phyloP scores from a whole-genome alignment of 2,113 vertebrate genomes.

The Alethe diademata region DNA sequence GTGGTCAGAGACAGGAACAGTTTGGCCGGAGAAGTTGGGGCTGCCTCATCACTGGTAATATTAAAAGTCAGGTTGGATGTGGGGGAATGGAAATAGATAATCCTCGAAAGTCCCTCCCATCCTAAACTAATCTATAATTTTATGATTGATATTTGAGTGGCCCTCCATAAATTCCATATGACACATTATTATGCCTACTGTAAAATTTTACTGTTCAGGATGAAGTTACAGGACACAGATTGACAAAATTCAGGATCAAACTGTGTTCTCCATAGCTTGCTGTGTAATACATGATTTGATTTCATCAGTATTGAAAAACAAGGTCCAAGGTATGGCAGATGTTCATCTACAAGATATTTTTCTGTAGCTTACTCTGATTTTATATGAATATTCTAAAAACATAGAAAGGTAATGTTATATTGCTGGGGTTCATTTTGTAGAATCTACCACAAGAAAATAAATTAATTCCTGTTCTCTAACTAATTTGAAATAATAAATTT shows the following conservation, averaged over 20 bases:
- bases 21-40: neutral
- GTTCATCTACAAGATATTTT: neutral
- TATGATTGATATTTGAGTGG: neutral
- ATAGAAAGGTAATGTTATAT: neutral
- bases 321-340: neutral
- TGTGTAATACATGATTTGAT: neutral
- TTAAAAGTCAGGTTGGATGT: neutral
- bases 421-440: neutral
- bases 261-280: neutral
- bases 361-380: neutral
- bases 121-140: neutral
- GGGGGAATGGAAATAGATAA: neutral
- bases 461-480: neutral
- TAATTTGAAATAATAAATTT: neutral
- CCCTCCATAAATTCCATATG: neutral
- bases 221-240: neutral
- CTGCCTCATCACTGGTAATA: neutral
- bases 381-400: neutral
- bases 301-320: neutral
- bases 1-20: neutral
- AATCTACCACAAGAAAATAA: neutral
- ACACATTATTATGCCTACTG: neutral
- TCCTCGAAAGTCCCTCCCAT: neutral
- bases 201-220: neutral
- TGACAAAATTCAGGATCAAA: neutral